These are phyloP conservation scores for Gopherus flavomarginatus DNA, from an alignment of 2,113 vertebrate genomes.

Conservation along the genomic window DNA sequence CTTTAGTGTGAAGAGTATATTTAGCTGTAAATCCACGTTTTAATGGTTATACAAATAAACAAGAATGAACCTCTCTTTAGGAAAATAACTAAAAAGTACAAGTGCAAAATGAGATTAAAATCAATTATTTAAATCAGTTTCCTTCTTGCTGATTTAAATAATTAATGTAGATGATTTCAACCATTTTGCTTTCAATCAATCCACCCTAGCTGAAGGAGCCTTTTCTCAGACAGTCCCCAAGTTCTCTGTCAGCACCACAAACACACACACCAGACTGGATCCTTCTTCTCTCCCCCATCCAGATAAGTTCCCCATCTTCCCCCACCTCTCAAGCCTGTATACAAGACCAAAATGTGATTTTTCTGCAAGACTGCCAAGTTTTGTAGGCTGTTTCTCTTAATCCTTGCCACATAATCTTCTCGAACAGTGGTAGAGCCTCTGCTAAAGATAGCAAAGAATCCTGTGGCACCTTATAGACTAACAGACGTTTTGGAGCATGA, in stretches of 20 bases:
- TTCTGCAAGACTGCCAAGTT: neutral
- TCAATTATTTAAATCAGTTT: neutral
- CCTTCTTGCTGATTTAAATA: neutral
- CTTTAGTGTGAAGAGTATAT: neutral
- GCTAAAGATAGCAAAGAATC: neutral
- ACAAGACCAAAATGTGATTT: neutral
- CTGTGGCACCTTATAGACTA: too few species aligned
- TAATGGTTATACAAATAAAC: neutral
- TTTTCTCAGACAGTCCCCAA: neutral
- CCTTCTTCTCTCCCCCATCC: neutral
- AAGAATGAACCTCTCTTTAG: neutral
- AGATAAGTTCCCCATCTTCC: neutral
- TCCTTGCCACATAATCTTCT: neutral
- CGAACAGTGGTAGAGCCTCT: neutral
- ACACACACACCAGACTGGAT: neutral
- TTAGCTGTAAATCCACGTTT: neutral
- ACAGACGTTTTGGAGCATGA: too few species aligned
- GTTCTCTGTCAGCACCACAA: neutral
- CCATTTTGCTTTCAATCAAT: neutral
- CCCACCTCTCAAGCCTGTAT: neutral
- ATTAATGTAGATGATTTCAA: neutral
- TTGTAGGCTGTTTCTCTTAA: neutral
- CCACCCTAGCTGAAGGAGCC: neutral
- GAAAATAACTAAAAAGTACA: neutral
- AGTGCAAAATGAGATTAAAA: slow-evolving; percentile 27